Base-by-base conservation (phyloP, 2,797 vertebrate genomes). In the Eulemur mongoz region DNA sequence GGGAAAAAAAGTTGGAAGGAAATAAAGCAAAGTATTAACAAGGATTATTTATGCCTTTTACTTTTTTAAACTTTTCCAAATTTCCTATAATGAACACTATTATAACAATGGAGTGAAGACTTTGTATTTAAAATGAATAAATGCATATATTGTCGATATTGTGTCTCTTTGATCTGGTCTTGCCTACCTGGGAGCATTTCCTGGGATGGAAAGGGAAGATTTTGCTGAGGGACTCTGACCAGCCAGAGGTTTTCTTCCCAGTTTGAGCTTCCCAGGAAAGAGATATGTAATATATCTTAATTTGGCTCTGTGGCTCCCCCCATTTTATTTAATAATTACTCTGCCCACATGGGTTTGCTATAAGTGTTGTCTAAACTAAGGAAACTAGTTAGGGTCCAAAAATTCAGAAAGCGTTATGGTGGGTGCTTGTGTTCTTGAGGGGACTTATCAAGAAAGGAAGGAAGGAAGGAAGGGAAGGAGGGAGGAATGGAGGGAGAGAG, bases 121-220 rank as follows among this genome's bases (percentile, higher is more conserved):
- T 88, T 93, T 87, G 40, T 67, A 52, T 95, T 52, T 48, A 75
- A 88, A 91, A 93, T 69, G 65, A 88, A 73, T 32, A 88, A 95
- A 91, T 38, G 20, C 11, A 52, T 48, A 48, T 81, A 35, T 30
- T 90, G 54, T 20, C 81, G 40, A 35, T 9, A 70, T 45, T 79
- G 23, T 83, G 18, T 30, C 7, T 69, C 2, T 59, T 25, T 88
- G 52, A 72, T 79, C 52, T 40, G 22, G 38, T 79, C 95, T 78
- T 91, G 50, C 43, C 84, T 67, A 20, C 65, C 11, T 65, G 48
- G 18, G 38, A 12, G 4, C 30, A 40, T 2, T 67, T n/a, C 63
- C 72, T 83, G 57, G 35, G 67, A 69, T 45, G 32, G 57, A 93
- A 96, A 72, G 2, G n/a, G 65, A 40, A 65, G 43, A n/a, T 76